These are phyloP conservation scores for Eulithis testata DNA, from an alignment of 2,888 invertebrate species.

Conservation along the genomic window DNA sequence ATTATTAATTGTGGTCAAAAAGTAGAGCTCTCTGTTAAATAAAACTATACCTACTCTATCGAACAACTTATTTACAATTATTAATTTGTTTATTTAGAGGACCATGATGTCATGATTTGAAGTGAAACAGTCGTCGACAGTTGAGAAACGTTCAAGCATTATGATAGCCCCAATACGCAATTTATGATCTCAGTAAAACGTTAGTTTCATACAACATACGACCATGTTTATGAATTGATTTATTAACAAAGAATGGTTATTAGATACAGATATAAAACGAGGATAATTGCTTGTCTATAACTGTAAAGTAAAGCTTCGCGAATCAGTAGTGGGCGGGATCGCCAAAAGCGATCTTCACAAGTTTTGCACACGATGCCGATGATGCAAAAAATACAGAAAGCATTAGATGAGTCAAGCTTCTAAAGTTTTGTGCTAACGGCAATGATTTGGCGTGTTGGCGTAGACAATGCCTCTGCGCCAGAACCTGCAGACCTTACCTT, in stretches of 20 bases:
- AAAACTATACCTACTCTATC: background rate
- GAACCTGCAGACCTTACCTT: conserved; percentile 83
- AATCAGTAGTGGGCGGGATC: conserved; percentile 51
- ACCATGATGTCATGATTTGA: conserved; percentile 29
- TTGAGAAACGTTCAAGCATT: conserved; percentile 22
- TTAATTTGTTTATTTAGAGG: conserved; percentile 21
- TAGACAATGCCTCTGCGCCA: conserved; percentile 70
- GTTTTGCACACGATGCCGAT: conserved; percentile 51
- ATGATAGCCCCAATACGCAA: conserved; percentile 31
- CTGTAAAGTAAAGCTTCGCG: conserved; percentile 44
- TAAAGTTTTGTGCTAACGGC: conserved; percentile 41
- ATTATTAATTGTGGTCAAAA: too few species aligned
- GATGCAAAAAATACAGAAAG: conserved; percentile 51
- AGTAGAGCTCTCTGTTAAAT: too few species aligned
- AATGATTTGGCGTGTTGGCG: conserved; percentile 75
- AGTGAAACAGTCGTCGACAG: conserved; percentile 7
- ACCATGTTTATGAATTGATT: conserved; percentile 39
- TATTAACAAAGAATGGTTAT: conserved; percentile 38
- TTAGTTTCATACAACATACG: conserved; percentile 33
- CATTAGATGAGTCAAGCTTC: conserved; percentile 51
- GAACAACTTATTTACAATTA: conserved; percentile 2
- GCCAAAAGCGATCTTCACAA: conserved; percentile 51
- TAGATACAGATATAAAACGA: conserved; percentile 41
- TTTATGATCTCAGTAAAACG: conserved; percentile 32
- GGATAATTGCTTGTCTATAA: conserved; percentile 44